phyloP scores from a whole-genome alignment of 1,140 invertebrate species.

The Ericerus pela region DNA sequence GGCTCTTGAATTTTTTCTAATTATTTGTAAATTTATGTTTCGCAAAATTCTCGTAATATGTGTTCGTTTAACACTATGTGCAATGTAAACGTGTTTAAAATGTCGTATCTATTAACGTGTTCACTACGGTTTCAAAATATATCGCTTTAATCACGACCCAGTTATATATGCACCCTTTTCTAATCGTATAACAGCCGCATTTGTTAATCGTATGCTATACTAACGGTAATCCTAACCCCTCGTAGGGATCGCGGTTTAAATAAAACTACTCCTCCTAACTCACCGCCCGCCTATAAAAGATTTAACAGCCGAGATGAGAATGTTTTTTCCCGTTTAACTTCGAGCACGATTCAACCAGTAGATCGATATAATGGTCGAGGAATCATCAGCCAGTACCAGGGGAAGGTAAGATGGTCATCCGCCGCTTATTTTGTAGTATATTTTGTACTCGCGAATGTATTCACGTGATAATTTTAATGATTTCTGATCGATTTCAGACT shows the following conservation, averaged over 20 bases:
- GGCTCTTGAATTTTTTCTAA: too few relatives aligned
- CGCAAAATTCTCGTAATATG: too few relatives aligned
- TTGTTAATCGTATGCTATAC: neutral
- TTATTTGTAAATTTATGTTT: too few relatives aligned
- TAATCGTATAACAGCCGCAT: too few relatives aligned
- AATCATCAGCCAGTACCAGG: conserved; percentile 45
- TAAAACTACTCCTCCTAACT: conserved; percentile 42
- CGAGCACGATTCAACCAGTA: conserved; percentile 37
- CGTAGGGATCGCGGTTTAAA: conserved; percentile 38
- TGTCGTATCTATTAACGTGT: too few relatives aligned
- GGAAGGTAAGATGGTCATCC: conserved; percentile 43
- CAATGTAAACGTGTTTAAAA: too few relatives aligned
- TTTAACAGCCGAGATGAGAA: conserved; percentile 51
- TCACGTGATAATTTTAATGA: neutral
- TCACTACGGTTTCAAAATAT: too few relatives aligned
- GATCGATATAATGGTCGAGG: conserved; percentile 44
- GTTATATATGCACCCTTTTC: too few relatives aligned
- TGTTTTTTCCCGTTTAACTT: conserved; percentile 65
- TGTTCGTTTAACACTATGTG: too few relatives aligned
- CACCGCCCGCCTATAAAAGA: conserved; percentile 45
- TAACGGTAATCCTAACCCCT: conserved; percentile 19
- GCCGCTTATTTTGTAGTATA: too few relatives aligned
- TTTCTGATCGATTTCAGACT: conserved; percentile 27
- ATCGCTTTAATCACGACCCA: too few relatives aligned
- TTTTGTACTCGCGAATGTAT: neutral